Evolutionary conservation across 2,113 vertebrate species (phyloP), one percentile per base, ranked within the genome.

Genomic region (Seriola quinqueradiata): DNA sequence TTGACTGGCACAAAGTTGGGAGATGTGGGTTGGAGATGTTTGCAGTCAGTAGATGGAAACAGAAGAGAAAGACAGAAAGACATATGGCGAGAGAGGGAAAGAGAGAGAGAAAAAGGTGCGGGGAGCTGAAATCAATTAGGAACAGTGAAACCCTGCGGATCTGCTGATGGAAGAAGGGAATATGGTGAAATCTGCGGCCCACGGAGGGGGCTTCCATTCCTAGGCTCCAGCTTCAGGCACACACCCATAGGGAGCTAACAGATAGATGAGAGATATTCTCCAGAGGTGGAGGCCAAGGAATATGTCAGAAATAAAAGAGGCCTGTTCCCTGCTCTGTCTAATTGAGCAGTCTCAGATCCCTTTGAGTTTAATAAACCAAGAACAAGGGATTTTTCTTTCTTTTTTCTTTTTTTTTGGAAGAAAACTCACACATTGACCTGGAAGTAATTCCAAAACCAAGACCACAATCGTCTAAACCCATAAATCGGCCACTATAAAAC

Each of bases 261-360:
- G 91, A 93, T 89, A 94, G 93, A 95, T 93, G 93, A 95, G 93
- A 91, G 89, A 93, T 89, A 91, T 86, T 86, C 93, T 93, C 94
- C 85, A 79, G 90, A 93, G 91, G 86, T 89, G 84, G 76, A 91
- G 83, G 89, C 90, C 85, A 88, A 83, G 73, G 77, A 89, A 91
- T 80, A 61, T 89, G 91, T 94, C 88, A 90, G 90, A 90, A 95
- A 93, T 92, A 93, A 94, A 90, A 87, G 89, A 92, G 82, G 82
- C 68, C 84, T 86, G 82, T 86, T 92, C 89, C 70, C 82, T 82
- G 84, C 61, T 88, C 88, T 21, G 79, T 81, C 89, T 94, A 94
- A 95, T 94, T 94, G 92, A 95, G 90, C 89, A 91, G 80, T 90
- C 86, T 77, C 71, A 79, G 77, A 83, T 93, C 83, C 79, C 77